Base-by-base conservation (phyloP, 2,888 invertebrate genomes). In the Drosophila nigricruria region DNA sequence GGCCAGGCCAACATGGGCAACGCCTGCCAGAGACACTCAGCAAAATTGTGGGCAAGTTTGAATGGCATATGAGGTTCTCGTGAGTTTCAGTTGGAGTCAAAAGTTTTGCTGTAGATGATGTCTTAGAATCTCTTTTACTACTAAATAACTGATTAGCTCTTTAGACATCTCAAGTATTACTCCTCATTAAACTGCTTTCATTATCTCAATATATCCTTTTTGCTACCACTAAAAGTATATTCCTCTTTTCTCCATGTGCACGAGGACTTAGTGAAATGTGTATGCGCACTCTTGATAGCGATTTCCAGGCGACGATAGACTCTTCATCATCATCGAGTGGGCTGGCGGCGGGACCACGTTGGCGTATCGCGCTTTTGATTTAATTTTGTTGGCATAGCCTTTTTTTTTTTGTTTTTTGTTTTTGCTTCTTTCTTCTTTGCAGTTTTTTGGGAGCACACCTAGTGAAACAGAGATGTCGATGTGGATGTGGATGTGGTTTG, bases 321-420 rank as follows among this genome's bases (percentile, higher is more conserved):
- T 81, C 89, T 85, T 83, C 88, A 77, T 88, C 88, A 78, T 84
- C 89, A 72, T 87, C 60, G 89, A 87, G 84, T 89, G 87, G 89
- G 88, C 71, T 70, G 67, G 68, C 83, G 73, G 79, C 60, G 79
- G 79, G 63, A 65, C 67, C 64, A 82, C 80, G 89, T 89, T 89
- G 87, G 89, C 89, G 88, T 89, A 89, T 89, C 89, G 78, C 78
- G 85, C 82, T 81, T 86, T 86, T 86, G 86, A 86, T 86, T 86
- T 86, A 86, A 86, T 86, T 89, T 89, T 79, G 77, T 59, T 79
- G 88, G 61, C 81, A 77, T 63, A 40, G 53, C 27, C 1, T 18
- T 42, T 20, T 59, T 63, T 65, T 47, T 25, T n/a, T 52, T 65
- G 5, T 5, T 69, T 38, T 63, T 71, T 56, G 62, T 10, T 40